phyloP scores from a whole-genome alignment of 2,113 vertebrate genomes.

The Oncorhynchus tshawytscha region DNA sequence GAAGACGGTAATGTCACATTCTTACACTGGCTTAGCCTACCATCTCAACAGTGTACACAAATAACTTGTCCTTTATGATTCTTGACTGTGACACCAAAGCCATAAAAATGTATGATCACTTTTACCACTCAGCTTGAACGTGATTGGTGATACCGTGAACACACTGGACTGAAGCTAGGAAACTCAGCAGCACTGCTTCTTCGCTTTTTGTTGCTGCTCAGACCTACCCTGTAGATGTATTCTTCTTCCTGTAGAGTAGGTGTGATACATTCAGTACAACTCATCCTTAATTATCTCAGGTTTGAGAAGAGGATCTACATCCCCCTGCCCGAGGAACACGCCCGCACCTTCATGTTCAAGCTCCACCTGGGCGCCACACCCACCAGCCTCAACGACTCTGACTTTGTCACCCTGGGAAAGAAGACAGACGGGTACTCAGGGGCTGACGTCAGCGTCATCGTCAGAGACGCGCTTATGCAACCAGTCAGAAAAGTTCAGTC shows the following conservation, averaged over 20 bases:
- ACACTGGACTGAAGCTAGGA: no score
- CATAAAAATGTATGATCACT: not conserved
- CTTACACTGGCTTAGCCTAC: not conserved
- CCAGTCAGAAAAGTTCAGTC: slow-evolving; percentile 96
- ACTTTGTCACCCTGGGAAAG: slow-evolving; percentile 86
- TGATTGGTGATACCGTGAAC: not conserved
- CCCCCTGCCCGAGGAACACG: slow-evolving; percentile 92
- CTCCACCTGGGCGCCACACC: slow-evolving; percentile 89
- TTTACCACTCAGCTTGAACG: not conserved
- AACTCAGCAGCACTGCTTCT: no score
- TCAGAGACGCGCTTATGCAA: slow-evolving; percentile 95
- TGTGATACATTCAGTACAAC: not conserved
- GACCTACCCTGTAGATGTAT: no score
- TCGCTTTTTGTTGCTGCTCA: no score
- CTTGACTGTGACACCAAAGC: not conserved
- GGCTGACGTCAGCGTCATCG: slow-evolving; percentile 91
- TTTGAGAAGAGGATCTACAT: slow-evolving; percentile 99
- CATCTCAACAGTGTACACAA: not conserved
- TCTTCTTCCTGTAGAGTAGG: slow-evolving; percentile 22
- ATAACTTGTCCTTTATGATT: not conserved
- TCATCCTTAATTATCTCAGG: slow-evolving; percentile 61
- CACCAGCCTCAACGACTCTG: slow-evolving; percentile 77
- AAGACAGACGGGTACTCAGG: slow-evolving; percentile 91
- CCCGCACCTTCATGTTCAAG: slow-evolving; percentile 91
- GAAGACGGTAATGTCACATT: slow-evolving; percentile 80